Evolutionary conservation across 2,797 vertebrate genomes (phyloP), one percentile per base, ranked within the genome.

Genomic region (Orientallactaga sibirica): DNA sequence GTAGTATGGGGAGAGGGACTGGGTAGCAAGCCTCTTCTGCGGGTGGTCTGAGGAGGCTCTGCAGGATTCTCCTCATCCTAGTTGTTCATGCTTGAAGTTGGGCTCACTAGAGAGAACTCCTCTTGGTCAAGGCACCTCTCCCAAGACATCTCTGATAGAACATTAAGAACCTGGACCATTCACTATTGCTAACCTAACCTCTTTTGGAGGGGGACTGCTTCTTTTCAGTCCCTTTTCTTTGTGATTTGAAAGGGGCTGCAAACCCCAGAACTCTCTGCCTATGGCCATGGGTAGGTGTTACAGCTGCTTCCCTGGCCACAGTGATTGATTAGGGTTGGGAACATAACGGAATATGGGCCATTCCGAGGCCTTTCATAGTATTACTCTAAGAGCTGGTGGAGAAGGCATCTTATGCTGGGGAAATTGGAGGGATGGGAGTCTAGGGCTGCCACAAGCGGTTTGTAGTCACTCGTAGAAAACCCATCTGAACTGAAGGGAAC

Each of bases 311-410:
- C 73, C 19, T 67, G 71, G 43, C 67, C 76, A 24, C 12, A 19
- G 86, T 81, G 86, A 82, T 25, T 92, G 86, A 48, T 7, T 91
- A 81, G 58, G 64, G 41, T 74, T 68, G 52, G 61, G 10, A 37
- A 75, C 5, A 0, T 78, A 67, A 71, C 43, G 43, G 81, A 92
- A 55, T 41, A 16, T 24, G 80, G 52, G 52, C 78, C 83, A 91
- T n/a, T 79, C 27, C 58, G 87, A 81, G 67, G 52, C 14, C 64
- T 78, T 71, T 79, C 48, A 19, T 41, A 19, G n/a, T 61, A 66
- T 43, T 3, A 15, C 62, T 78, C n/a, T 33, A 86, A 33, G 25
- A 66, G 41, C 12, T 41, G 6, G n/a, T 14, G 20, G 33, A 67
- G 62, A 82, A 62, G 0, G 25, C 20, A 1, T 93, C 4, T 29